These are phyloP conservation scores for Coturnix japonica DNA, from an alignment of 2,113 vertebrate species.

Conservation along the genomic window DNA sequence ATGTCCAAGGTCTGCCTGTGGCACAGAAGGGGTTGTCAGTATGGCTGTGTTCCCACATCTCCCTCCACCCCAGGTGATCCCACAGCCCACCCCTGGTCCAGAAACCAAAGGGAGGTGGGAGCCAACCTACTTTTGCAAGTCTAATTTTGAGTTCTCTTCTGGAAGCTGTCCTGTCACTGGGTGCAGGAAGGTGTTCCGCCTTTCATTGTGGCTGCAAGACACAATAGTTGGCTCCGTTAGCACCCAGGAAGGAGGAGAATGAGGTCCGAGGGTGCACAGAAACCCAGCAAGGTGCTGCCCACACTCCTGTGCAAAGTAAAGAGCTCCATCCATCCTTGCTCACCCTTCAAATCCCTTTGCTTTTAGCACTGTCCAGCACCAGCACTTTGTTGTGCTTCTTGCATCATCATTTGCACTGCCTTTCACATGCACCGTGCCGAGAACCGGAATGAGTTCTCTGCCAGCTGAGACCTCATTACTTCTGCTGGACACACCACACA, in stretches of 20 bases:
- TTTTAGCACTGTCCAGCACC: neutral
- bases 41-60: fast-evolving
- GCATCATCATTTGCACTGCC: neutral
- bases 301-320: neutral
- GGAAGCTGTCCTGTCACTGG: slow-evolving; percentile 84
- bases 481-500: neutral
- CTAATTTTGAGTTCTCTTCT: slow-evolving; percentile 78
- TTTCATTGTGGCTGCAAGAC: slow-evolving; percentile 88
- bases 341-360: neutral
- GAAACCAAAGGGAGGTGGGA: fast-evolving
- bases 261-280: neutral
- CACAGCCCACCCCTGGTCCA: fast-evolving
- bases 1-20: slow-evolving; percentile 82
- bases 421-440: fast-evolving
- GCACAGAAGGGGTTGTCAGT: neutral
- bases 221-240: neutral
- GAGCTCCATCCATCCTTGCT: neutral
- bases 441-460: neutral
- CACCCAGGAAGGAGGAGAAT: neutral
- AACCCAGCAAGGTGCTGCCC: neutral
- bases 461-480: neutral
- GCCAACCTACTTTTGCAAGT: slow-evolving; percentile 80
- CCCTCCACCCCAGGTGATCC: fast-evolving
- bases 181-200: slow-evolving; percentile 84
- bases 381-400: neutral